phyloP scores from a whole-genome alignment of 2,888 invertebrate genomes.

The Brachypalpus laphriformis region DNA sequence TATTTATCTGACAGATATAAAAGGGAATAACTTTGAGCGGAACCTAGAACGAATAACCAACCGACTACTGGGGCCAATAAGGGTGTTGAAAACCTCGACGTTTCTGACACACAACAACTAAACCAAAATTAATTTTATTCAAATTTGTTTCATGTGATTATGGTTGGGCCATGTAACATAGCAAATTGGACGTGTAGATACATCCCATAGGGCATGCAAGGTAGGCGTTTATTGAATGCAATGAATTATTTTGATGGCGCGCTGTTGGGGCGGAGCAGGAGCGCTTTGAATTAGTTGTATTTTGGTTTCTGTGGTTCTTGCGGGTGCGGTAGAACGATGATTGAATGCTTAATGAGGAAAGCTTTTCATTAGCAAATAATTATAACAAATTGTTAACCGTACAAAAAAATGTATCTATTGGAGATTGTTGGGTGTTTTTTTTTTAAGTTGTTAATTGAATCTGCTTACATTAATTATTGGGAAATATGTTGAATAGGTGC shows the following conservation, averaged over 20 bases:
- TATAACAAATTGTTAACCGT: conserved; percentile 53
- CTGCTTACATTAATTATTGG: conserved; percentile 26
- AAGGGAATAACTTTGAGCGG: not conserved
- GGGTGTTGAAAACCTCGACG: conserved; percentile 59
- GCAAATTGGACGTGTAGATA: conserved; percentile 65
- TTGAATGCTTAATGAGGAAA: conserved; percentile 67
- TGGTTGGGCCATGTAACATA: conserved; percentile 57
- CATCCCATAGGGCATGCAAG: conserved; percentile 32
- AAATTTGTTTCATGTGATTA: conserved; percentile 70
- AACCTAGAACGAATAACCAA: not conserved
- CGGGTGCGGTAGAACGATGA: conserved; percentile 57
- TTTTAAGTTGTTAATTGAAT: not conserved
- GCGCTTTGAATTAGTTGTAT: conserved; percentile 71
- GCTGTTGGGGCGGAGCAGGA: not conserved
- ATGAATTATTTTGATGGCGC: conserved; percentile 56
- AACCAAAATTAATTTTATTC: conserved; percentile 75
- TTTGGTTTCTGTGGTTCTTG: conserved; percentile 59
- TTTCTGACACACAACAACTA: conserved; percentile 69
- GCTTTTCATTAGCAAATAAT: conserved; percentile 71
- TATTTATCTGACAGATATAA: conserved; percentile 36
- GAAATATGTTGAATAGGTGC: not conserved
- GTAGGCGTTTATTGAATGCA: conserved; percentile 43
- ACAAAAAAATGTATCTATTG: conserved; percentile 24
- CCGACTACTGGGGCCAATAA: not conserved
- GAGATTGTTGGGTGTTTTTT: conserved; percentile 9